Evolutionary conservation across 1,140 invertebrate genomes (phyloP).

Genomic region (Agrilus planipennis): DNA sequence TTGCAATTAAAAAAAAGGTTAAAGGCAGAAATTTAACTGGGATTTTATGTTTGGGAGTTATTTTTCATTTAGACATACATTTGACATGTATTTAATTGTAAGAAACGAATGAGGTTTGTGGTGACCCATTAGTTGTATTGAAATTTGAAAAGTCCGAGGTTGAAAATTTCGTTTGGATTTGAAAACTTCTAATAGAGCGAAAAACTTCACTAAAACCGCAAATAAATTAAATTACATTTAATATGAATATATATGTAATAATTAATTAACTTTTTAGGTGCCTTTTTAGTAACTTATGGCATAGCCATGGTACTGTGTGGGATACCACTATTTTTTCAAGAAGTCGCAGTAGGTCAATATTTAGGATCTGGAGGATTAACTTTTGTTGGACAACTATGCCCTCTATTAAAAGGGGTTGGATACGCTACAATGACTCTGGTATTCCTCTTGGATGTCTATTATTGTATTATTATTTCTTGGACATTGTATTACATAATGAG

Average conservation of each 20-base stretch:
- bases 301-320: slow-evolving; percentile 63
- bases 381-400: slow-evolving; percentile 45
- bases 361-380: slow-evolving; percentile 50
- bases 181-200: too few species aligned
- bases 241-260: too few species aligned
- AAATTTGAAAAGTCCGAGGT: too few species aligned
- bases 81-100: too few species aligned
- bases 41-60: too few species aligned
- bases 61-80: too few species aligned
- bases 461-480: slow-evolving; percentile 53
- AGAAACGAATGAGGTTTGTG: too few species aligned
- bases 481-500: slow-evolving; percentile 49
- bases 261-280: slow-evolving; percentile 33
- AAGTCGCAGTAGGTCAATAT: slow-evolving; percentile 54
- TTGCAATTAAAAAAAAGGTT: too few species aligned
- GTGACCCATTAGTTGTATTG: too few species aligned
- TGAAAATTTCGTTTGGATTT: too few species aligned
- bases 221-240: too few species aligned
- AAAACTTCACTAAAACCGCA: neutral
- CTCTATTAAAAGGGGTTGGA: slow-evolving; percentile 54
- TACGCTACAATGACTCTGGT: slow-evolving; percentile 58
- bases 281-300: slow-evolving; percentile 53
- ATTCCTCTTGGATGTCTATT: slow-evolving; percentile 52
- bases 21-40: too few species aligned
- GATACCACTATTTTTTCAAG: slow-evolving; percentile 68